Conservation (phyloP, 2,888 invertebrate species). For the Spisula subtruncata region DNA sequence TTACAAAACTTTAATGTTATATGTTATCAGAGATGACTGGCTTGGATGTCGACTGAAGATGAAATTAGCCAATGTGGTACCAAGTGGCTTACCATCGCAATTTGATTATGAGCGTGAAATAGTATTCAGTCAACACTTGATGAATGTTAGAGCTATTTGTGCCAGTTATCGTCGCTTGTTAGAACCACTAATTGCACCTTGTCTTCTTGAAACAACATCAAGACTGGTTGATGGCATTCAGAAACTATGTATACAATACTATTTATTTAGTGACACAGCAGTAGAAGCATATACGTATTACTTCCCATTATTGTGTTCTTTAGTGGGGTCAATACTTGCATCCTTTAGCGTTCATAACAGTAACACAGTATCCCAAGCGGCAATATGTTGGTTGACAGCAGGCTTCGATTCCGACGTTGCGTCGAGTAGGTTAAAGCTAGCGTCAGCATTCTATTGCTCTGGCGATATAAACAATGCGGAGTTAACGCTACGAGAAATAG, state of each 20-base stretch:
- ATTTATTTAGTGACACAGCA: not conserved
- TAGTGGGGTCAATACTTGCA: conserved; percentile 6
- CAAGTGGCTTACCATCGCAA: no score
- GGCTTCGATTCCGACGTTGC: conserved; percentile 18
- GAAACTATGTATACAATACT: not conserved
- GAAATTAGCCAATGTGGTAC: not conserved
- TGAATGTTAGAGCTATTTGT: not conserved
- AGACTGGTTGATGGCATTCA: not conserved
- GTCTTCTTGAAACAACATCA: not conserved
- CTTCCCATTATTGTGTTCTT: not conserved
- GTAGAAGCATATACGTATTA: not conserved
- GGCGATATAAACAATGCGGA: not conserved
- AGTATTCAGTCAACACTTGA: not conserved
- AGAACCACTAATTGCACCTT: no score
- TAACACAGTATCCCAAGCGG: not conserved
- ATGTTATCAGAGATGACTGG: not conserved
- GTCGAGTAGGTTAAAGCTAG: conserved; percentile 17
- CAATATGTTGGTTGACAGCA: not conserved
- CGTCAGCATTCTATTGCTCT: not conserved
- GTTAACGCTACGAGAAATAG: not conserved
- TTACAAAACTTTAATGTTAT: not conserved
- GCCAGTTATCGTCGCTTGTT: not conserved
- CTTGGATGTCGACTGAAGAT: not conserved
- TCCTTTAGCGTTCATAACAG: not conserved
- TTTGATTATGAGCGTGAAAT: not conserved